Evolutionary conservation across 2,113 vertebrate genomes (phyloP).

Genomic region (Conger conger): DNA sequence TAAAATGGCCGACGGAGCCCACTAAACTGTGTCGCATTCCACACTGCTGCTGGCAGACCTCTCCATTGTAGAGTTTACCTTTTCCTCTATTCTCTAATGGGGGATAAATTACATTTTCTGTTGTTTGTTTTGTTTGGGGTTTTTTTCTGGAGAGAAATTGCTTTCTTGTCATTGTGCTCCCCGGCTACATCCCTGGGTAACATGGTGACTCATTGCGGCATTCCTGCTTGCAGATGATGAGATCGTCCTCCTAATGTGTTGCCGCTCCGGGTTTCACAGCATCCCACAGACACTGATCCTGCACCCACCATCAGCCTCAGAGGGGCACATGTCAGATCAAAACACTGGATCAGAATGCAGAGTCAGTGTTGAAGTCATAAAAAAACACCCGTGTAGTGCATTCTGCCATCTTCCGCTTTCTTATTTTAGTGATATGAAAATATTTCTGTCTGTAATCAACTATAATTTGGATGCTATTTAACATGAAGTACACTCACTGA

Average conservation of each 20-base stretch:
- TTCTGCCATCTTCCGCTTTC: neutral
- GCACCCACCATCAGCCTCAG: constrained; percentile 1
- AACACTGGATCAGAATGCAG: neutral
- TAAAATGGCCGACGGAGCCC: neutral
- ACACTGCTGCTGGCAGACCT: neutral
- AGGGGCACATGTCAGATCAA: constrained; percentile 13
- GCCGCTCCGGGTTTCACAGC: neutral
- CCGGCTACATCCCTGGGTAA: neutral
- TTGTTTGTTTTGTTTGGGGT: neutral
- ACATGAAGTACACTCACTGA: neutral
- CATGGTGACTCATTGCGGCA: neutral
- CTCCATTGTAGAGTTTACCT: neutral
- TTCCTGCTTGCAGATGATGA: neutral
- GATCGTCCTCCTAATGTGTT: neutral
- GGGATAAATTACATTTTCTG: neutral
- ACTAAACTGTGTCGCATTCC: neutral
- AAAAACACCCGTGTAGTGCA: neutral
- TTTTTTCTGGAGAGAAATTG: neutral
- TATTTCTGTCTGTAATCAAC: too few species aligned
- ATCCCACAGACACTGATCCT: neutral
- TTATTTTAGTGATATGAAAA: neutral
- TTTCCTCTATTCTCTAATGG: neutral
- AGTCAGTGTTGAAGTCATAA: neutral
- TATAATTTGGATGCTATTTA: neutral
- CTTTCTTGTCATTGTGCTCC: neutral